Conservation (phyloP, 1,140 invertebrate species). For the Nebria ingens region DNA sequence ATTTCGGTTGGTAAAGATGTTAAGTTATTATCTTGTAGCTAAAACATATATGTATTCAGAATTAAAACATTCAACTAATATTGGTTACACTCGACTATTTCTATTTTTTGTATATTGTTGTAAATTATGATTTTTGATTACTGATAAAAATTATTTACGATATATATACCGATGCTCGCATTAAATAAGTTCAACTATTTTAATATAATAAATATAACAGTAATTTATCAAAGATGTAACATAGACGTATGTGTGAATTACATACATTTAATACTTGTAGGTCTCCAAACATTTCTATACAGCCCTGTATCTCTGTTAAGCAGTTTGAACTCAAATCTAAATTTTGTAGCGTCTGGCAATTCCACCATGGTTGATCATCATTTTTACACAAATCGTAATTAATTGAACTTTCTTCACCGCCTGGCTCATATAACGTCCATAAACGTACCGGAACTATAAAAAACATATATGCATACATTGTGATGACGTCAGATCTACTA, state of each 20-base stretch:
- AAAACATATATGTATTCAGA: too few species aligned
- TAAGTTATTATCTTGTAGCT: slow-evolving; percentile 65
- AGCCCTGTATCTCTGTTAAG: slow-evolving; percentile 51
- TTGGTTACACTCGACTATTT: neutral
- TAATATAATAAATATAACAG: slow-evolving; percentile 9
- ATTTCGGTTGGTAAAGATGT: slow-evolving; percentile 61
- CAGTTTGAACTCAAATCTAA: slow-evolving; percentile 74
- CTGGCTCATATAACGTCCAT: slow-evolving; percentile 68
- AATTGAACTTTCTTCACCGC: slow-evolving; percentile 51
- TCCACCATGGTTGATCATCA: slow-evolving; percentile 73
- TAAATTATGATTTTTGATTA: too few species aligned
- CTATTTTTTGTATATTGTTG: neutral
- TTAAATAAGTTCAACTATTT: neutral
- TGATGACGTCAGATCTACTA: neutral
- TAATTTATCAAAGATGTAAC: slow-evolving; percentile 10
- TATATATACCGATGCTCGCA: neutral
- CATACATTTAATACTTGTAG: slow-evolving; percentile 62
- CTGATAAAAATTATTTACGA: too few species aligned
- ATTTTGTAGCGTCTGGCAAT: slow-evolving; percentile 62
- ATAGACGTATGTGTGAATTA: slow-evolving; percentile 19
- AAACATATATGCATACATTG: slow-evolving; percentile 12
- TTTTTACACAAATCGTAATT: slow-evolving; percentile 48
- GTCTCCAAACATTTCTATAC: slow-evolving; percentile 57
- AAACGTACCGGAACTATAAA: slow-evolving; percentile 67
- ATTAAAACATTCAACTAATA: slow-evolving; percentile 12